Evolutionary conservation across 2,113 vertebrate species (phyloP).

Genomic region (Geococcyx californianus): DNA sequence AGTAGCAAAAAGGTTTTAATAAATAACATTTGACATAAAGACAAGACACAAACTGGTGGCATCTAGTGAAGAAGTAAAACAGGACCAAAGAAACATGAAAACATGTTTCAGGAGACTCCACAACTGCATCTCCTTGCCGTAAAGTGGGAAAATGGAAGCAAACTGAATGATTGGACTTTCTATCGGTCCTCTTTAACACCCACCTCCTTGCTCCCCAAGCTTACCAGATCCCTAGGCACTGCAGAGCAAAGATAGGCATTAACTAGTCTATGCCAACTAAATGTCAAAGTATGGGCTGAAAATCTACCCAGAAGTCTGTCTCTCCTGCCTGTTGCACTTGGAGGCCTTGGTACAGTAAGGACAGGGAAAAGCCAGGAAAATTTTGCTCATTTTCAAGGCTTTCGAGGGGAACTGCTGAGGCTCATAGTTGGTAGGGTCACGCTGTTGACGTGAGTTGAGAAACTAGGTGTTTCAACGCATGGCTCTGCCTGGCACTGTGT

Average conservation of each 20-base stretch:
- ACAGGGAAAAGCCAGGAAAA: neutral
- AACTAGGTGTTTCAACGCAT: accelerated
- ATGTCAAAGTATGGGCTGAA: neutral
- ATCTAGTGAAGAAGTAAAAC: neutral
- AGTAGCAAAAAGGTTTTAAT: neutral
- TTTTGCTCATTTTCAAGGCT: neutral
- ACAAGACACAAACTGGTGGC: neutral
- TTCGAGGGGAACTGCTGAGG: neutral
- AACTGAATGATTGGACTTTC: neutral
- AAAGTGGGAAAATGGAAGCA: neutral
- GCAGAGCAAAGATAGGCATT: neutral
- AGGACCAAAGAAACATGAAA: neutral
- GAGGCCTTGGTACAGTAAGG: neutral
- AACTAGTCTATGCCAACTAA: neutral
- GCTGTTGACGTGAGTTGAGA: neutral
- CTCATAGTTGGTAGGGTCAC: neutral
- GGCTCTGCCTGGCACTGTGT: neutral
- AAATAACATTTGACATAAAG: neutral
- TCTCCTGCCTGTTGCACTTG: neutral
- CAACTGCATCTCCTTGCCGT: no score
- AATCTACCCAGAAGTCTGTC: neutral
- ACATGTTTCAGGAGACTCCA: neutral
- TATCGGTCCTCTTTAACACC: neutral
- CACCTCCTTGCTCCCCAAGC: neutral
- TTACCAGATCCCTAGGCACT: neutral